Evolutionary conservation across 2,113 vertebrate genomes (phyloP), one percentile per base, ranked within the genome.

Genomic region (Scytalopus superciliaris): DNA sequence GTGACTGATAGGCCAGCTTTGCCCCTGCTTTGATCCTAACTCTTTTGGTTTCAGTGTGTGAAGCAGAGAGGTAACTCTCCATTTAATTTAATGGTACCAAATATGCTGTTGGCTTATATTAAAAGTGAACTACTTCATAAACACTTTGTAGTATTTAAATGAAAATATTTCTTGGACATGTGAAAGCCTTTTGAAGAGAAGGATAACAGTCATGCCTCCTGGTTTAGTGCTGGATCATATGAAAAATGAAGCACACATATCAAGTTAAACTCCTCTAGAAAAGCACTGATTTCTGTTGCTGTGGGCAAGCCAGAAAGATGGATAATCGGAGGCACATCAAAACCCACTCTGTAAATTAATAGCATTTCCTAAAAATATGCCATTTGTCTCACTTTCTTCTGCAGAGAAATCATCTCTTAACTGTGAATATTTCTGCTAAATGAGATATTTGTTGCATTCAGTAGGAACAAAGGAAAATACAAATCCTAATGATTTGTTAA

Each of bases 371-470:
- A 59, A 91, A 90, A 91, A 84, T 76, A 79, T 0, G 37, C 23
- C 18, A 35, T 91, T 87, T 89, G 12, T 78, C 68, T 89, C 33
- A 33, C 69, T 94, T 91, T 85, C 45, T 81, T 87, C 70, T 87
- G 64, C 23, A 39, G 19, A 93, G 62, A 91, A 75, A 77, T 39
- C 1, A 13, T 93, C 55, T 94, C n/a, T 72, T 63, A 67, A n/a
- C 42, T 42, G 40, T 33, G 56, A 57, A 17, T 52, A 27, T 73
- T 91, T 76, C 81, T 92, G 84, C 47, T 93, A 57, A 89, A 84
- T 84, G 64, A 75, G 50, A 7, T 12, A 53, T 73, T 96, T 95
- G 57, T 78, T 72, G 39, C 62, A 69, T 91, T 95, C 88, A 94
- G 35, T 15, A 60, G 31, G 47, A 92, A 92, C 84, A 89, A 96